Evolutionary conservation across 2,113 vertebrate genomes (phyloP).

Genomic region (Pygoscelis antarcticus): DNA sequence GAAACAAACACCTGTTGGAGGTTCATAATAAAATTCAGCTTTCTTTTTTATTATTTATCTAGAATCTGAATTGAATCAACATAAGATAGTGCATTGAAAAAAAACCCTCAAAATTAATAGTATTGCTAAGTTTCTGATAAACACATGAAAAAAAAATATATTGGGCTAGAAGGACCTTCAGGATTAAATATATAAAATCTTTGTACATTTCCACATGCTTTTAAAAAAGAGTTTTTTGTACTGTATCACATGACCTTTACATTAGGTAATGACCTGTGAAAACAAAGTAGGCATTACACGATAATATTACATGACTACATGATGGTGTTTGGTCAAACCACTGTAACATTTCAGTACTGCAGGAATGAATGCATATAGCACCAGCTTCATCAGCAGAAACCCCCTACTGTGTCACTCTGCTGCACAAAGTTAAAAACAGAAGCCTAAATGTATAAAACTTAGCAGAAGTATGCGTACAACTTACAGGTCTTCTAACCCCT

Average conservation of each 20-base stretch:
- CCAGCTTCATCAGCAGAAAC: neutral
- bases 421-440: neutral
- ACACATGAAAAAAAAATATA: neutral
- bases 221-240: neutral
- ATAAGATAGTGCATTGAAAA: neutral
- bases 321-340: neutral
- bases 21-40: neutral
- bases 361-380: neutral
- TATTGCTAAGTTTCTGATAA: neutral
- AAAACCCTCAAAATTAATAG: neutral
- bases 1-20: neutral
- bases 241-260: neutral
- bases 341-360: neutral
- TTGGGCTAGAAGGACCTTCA: neutral
- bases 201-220: neutral
- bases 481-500: neutral
- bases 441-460: neutral
- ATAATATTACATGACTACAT: neutral
- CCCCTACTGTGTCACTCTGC: neutral
- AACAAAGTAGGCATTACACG: neutral
- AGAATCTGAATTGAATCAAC: neutral
- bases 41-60: neutral
- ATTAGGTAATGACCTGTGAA: neutral
- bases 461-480: neutral
- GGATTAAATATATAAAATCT: neutral